These are phyloP conservation scores for Malurus leucopterus DNA, from an alignment of 2,797 vertebrate genomes.

Conservation along the genomic window DNA sequence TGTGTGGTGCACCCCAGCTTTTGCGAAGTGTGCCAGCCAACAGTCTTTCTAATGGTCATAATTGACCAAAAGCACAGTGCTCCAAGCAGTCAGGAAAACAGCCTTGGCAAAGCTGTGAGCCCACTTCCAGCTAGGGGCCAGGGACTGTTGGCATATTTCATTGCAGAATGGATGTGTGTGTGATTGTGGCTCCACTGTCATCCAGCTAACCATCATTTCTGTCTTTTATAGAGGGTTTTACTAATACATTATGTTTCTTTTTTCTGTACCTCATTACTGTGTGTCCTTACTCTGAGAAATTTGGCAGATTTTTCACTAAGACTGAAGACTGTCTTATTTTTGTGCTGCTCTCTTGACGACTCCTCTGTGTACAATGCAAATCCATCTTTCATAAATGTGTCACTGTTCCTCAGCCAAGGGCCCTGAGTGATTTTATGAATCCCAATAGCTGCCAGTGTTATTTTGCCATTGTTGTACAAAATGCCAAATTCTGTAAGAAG, in stretches of 20 bases:
- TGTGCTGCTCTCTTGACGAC: neutral
- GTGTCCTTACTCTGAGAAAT: neutral
- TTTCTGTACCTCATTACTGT: neutral
- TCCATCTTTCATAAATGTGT: neutral
- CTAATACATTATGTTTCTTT: neutral
- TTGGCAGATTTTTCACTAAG: neutral
- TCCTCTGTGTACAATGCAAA: neutral
- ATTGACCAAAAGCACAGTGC: neutral
- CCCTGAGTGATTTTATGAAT: neutral
- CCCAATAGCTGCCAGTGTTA: neutral
- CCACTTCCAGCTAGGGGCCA: accelerated
- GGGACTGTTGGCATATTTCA: neutral
- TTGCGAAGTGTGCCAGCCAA: neutral
- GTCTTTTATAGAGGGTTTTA: neutral
- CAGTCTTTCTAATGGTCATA: neutral
- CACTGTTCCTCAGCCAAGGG: neutral
- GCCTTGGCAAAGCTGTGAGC: neutral
- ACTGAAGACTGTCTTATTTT: neutral
- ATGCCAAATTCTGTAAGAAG: neutral
- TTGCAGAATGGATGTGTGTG: neutral
- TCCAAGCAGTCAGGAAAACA: neutral
- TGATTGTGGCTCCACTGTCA: neutral
- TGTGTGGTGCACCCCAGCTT: neutral
- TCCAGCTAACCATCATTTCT: neutral
- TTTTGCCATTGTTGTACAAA: neutral